Evolutionary conservation across 1,140 invertebrate species (phyloP).

Genomic region (Pteromalus puparum): DNA sequence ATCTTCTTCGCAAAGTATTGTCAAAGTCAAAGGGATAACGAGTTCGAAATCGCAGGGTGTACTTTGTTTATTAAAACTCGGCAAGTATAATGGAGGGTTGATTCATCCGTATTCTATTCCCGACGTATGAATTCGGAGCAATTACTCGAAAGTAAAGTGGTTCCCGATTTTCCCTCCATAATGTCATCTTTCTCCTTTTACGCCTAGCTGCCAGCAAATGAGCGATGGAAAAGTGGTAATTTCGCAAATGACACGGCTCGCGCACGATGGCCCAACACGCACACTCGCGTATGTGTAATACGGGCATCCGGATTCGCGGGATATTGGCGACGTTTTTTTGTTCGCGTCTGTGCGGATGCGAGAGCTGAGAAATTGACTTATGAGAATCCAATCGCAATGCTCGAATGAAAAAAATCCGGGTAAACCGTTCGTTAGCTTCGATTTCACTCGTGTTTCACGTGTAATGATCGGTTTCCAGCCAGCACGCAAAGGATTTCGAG

Average conservation of each 20-base stretch:
- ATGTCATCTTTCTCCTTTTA: background rate
- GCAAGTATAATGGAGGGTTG: too few species aligned
- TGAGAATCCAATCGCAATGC: slow-evolving; percentile 18
- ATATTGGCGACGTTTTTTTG: background rate
- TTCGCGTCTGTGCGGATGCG: background rate
- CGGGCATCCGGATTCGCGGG: background rate
- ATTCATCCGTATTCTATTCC: too few species aligned
- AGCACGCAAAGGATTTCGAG: too few species aligned
- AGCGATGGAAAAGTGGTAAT: background rate
- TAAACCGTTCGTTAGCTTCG: background rate
- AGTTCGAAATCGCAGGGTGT: too few species aligned
- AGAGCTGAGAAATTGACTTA: background rate
- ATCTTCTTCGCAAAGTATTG: too few species aligned
- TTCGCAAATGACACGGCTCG: slow-evolving; percentile 4
- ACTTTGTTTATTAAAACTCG: too few species aligned
- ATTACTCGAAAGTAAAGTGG: background rate
- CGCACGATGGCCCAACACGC: background rate
- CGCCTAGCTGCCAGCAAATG: slow-evolving; percentile 1
- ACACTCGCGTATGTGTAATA: background rate
- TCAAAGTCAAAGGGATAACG: too few species aligned
- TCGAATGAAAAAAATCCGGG: slow-evolving; percentile 1
- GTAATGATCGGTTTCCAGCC: too few species aligned
- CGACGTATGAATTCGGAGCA: too few species aligned
- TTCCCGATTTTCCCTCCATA: background rate
- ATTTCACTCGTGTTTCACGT: background rate